Evolutionary conservation across 1,140 invertebrate species (phyloP).

Genomic region (Contarinia nasturtii): DNA sequence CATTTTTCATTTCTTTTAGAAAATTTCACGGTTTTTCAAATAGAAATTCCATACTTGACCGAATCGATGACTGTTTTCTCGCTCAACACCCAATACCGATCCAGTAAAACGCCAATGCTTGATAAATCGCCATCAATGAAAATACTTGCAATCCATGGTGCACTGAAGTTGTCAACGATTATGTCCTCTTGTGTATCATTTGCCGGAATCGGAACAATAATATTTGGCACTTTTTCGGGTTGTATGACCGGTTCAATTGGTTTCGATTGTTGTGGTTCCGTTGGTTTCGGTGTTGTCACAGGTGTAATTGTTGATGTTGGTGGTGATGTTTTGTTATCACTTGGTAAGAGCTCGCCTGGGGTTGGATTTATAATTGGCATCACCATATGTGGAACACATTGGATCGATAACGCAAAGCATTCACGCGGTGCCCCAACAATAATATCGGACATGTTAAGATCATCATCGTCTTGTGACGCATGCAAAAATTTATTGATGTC

Average conservation of each 20-base stretch:
- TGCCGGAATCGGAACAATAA: not conserved
- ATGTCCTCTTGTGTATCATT: not conserved
- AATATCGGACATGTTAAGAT: not conserved
- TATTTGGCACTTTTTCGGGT: not conserved
- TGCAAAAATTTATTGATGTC: no score
- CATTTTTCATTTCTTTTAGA: no score
- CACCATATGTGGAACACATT: not conserved
- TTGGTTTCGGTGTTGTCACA: not conserved
- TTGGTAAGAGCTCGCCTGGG: not conserved
- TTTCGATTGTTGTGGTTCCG: not conserved
- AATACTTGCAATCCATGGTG: slow-evolving; percentile 49
- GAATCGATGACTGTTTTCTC: slow-evolving; percentile 25
- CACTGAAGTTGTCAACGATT: slow-evolving; percentile 13
- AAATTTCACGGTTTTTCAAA: no score
- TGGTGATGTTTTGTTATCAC: no score
- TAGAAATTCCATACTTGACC: slow-evolving; percentile 24
- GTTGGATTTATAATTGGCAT: not conserved
- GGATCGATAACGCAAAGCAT: not conserved
- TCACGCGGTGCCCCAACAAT: not conserved
- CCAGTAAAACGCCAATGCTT: slow-evolving; percentile 43
- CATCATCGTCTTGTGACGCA: no score
- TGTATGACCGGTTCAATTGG: not conserved
- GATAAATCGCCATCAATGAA: slow-evolving; percentile 40
- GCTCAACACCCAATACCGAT: slow-evolving; percentile 40
- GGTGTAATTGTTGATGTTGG: not conserved